A percentile compares a stretch with the other conserved stretches of the same genome.
Evolutionary conservation across 1,140 invertebrate genomes (phyloP).

Genomic region (Drosophila suzukii): DNA sequence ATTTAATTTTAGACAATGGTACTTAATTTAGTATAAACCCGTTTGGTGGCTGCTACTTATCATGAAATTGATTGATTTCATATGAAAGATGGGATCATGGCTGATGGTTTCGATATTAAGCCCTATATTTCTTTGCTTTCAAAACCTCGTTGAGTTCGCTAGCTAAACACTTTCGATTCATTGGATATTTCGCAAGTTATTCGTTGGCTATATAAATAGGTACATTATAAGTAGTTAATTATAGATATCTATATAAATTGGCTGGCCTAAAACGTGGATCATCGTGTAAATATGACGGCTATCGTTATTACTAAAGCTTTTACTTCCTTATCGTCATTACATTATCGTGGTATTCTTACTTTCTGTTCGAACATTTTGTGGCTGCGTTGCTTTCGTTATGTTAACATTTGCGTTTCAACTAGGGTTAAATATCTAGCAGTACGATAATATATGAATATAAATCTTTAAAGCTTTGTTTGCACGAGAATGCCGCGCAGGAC

Average conservation of each 20-base stretch:
- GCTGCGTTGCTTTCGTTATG: slow-evolving; percentile 45
- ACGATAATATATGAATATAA: slow-evolving; percentile 31
- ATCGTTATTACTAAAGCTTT: slow-evolving; percentile 56
- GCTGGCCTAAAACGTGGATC: slow-evolving; percentile 28
- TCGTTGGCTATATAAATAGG: slow-evolving; percentile 15
- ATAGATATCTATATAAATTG: slow-evolving; percentile 33
- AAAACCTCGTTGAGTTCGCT: slow-evolving; percentile 6
- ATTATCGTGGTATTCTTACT: slow-evolving; percentile 17
- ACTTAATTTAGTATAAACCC: neutral
- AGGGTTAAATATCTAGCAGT: slow-evolving; percentile 21
- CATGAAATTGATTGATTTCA: neutral
- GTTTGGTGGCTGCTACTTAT: neutral
- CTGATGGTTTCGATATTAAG: slow-evolving; percentile 1
- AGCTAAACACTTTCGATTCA: neutral
- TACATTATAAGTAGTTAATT: slow-evolving; percentile 27
- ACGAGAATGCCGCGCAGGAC: slow-evolving; percentile 7
- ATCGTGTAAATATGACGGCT: slow-evolving; percentile 37
- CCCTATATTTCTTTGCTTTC: neutral
- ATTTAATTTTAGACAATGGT: neutral
- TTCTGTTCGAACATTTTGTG: slow-evolving; percentile 24
- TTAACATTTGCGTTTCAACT: slow-evolving; percentile 50
- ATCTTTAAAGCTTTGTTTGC: slow-evolving; percentile 31
- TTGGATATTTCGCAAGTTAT: neutral
- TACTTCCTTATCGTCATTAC: slow-evolving; percentile 11
- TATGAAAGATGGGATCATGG: slow-evolving; percentile 1